A percentile compares a stretch with the other conserved stretches of the same genome.
Evolutionary conservation across 2,797 vertebrate genomes (phyloP).

Genomic region (Eleutherodactylus coqui): DNA sequence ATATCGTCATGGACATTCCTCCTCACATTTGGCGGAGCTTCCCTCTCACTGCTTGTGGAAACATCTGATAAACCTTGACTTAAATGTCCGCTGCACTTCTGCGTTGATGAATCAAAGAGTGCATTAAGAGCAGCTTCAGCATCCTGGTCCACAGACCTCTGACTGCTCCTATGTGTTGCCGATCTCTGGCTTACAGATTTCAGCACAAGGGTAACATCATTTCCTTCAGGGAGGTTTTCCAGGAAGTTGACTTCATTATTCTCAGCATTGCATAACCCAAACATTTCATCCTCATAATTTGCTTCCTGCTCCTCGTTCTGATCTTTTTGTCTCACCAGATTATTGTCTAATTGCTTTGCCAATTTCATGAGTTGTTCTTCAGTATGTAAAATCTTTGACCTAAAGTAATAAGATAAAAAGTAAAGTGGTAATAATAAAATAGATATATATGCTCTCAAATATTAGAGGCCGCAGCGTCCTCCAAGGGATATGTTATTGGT

Average conservation of each 20-base stretch:
- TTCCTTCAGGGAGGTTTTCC: constrained; percentile 61
- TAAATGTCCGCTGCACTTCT: constrained; percentile 76
- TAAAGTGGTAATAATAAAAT: neutral
- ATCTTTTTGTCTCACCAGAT: constrained; percentile 80
- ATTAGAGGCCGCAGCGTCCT: neutral
- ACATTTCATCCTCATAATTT: constrained; percentile 58
- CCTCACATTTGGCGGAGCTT: neutral
- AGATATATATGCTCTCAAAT: neutral
- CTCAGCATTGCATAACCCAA: constrained; percentile 61
- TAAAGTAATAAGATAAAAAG: constrained; percentile 39
- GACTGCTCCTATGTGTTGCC: constrained; percentile 46
- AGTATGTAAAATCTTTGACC: constrained; percentile 75
- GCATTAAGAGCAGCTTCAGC: constrained; percentile 80
- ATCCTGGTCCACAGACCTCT: constrained; percentile 70
- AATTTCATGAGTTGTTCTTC: constrained; percentile 91
- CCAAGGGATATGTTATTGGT: too few relatives aligned
- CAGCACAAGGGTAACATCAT: constrained; percentile 28
- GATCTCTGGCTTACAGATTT: constrained; percentile 62
- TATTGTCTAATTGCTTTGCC: constrained; percentile 92
- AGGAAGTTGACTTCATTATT: constrained; percentile 23
- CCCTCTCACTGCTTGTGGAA: constrained; percentile 65
- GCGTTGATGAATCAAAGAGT: constrained; percentile 89
- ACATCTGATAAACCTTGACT: constrained; percentile 76
- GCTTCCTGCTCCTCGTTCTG: constrained; percentile 64
- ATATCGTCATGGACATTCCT: neutral